Conservation (phyloP, 2,113 vertebrate genomes). For the Odontesthes bonariensis region DNA sequence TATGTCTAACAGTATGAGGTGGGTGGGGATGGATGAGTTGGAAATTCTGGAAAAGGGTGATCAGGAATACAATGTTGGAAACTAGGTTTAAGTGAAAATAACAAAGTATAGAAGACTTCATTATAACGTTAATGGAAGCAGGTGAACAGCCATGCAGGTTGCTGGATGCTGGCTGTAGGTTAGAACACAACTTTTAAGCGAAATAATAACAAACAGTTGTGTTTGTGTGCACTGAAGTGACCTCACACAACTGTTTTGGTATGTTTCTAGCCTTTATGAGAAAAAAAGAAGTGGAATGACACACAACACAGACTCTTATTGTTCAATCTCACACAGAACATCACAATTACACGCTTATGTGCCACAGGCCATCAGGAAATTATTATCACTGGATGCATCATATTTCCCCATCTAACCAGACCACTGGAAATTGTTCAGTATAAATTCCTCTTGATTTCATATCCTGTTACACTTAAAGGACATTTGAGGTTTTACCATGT, state of each 20-base stretch:
- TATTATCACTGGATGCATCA: conserved; percentile 24
- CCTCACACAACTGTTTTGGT: neutral
- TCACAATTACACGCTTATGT: conserved; percentile 7
- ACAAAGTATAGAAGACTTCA: conserved; percentile 20
- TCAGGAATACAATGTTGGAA: conserved; percentile 14
- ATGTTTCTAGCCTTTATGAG: neutral
- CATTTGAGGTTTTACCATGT: neutral
- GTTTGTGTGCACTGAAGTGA: neutral
- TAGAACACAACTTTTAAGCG: neutral
- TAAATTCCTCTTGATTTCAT: conserved; percentile 24
- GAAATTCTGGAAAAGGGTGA: conserved; percentile 45
- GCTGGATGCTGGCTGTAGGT: neutral
- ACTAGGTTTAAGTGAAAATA: conserved; percentile 7
- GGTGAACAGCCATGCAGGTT: conserved; percentile 9
- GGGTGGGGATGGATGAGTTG: conserved; percentile 32
- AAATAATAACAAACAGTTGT: neutral
- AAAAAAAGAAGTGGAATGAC: neutral
- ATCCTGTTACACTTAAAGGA: conserved; percentile 17
- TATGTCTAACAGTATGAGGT: conserved; percentile 64
- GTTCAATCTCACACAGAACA: neutral
- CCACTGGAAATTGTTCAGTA: conserved; percentile 5
- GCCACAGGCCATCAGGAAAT: neutral
- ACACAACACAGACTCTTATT: neutral
- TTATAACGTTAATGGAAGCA: conserved; percentile 22
- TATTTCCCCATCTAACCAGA: conserved; percentile 16